A percentile compares a stretch with the other conserved stretches of the same genome.
Conservation (phyloP, 2,797 vertebrate genomes). For the Rhabdophis nuchalis region DNA sequence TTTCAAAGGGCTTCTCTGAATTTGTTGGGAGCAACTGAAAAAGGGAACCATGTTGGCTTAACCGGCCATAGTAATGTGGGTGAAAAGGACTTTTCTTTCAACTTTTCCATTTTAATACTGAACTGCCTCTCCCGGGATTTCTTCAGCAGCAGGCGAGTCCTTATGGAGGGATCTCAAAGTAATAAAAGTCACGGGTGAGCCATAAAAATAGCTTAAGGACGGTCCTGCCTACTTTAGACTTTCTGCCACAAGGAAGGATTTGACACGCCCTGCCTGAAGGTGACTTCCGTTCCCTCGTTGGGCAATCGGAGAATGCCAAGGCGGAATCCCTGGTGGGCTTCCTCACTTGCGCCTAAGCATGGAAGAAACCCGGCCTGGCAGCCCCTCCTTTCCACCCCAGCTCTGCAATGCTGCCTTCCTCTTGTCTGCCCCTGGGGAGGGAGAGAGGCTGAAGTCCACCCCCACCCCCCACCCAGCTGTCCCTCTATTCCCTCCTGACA, state of each 20-base stretch:
- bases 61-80: not conserved
- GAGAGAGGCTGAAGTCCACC: not conserved
- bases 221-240: not conserved
- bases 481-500: not conserved
- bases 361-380: not conserved
- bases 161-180: not conserved
- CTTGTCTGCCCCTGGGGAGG: not conserved
- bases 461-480: too few relatives aligned
- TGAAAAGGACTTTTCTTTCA: not conserved
- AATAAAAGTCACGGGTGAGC: not conserved
- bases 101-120: not conserved
- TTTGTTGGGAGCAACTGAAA: not conserved
- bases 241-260: not conserved
- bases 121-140: not conserved
- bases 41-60: not conserved
- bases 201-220: not conserved
- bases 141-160: not conserved
- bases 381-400: not conserved
- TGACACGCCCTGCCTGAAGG: not conserved
- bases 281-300: not conserved
- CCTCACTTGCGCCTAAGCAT: not conserved
- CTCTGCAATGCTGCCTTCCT: not conserved
- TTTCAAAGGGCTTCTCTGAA: not conserved
- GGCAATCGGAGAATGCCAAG: not conserved
- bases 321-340: not conserved